phyloP scores from a whole-genome alignment of 37 sponge, comb jelly and placozoan species.

The Beroe forskalii region DNA sequence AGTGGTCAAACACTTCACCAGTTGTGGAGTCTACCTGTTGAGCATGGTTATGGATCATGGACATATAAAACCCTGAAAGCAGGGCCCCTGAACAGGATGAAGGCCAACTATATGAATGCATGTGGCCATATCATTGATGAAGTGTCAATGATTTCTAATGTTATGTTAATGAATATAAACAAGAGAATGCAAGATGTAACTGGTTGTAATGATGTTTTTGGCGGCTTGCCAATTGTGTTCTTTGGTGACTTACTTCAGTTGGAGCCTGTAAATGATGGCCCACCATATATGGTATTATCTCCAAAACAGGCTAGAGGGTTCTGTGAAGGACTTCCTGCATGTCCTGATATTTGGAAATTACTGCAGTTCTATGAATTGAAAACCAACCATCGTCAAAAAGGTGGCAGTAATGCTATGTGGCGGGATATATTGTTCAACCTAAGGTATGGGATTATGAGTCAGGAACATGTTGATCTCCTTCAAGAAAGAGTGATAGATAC shows the following conservation, averaged over 20 bases:
- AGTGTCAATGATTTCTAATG: neutral
- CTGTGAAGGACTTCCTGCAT: neutral
- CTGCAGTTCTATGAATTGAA: neutral
- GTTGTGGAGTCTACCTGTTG: neutral
- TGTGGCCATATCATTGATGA: no score
- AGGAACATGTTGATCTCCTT: no score
- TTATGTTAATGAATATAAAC: neutral
- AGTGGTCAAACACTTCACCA: neutral
- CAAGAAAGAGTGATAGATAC: no score
- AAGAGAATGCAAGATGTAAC: neutral
- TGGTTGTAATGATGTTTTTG: neutral
- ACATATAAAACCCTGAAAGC: no score
- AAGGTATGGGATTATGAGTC: no score
- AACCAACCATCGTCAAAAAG: slow-evolving; percentile 29
- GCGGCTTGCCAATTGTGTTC: neutral
- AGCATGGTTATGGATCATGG: no score
- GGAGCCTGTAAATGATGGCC: neutral
- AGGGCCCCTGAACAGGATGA: no score
- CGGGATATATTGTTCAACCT: no score
- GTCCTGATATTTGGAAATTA: neutral
- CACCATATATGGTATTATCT: neutral
- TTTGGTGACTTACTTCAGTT: neutral
- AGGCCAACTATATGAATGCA: no score
- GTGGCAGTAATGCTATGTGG: no score
- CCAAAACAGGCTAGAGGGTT: neutral